Base-by-base conservation (phyloP, 2,113 vertebrate species). In the Limnothrissa miodon region DNA sequence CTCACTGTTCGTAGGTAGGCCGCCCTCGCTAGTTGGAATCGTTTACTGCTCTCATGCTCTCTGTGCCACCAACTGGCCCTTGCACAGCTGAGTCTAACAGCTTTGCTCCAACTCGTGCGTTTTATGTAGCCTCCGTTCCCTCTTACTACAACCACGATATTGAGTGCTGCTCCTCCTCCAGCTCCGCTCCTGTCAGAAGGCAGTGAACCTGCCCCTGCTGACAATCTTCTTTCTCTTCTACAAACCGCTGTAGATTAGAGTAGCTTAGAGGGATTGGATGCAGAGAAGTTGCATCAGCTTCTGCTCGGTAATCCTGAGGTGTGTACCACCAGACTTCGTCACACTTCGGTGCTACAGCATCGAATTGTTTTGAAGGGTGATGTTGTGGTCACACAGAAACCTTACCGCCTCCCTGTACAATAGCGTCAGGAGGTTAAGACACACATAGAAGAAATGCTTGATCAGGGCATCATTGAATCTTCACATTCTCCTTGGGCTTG, bases 371-470 rank as follows among this genome's bases (percentile, higher is more conserved):
- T 53, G 17, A 53, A 53, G 23, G 51, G 51, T 53, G 51, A 53
- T 23, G 51, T 13, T 53, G 51, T 53, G 5, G 51, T 53, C 17
- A 53, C 51, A 21, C 51, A 53, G 21, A 53, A 53, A 5, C 51
- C 21, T 4, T 53, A 53, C 51, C 51, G 29, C 78, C 39, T 81
- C 46, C 53, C 48, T 39, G 80, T 53, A 39, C 80, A 80, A 25
- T 53, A 81, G n/a, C 48, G 53, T 19, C 1, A 81, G 53, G 39
- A 39, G 9, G 80, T 81, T 23, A 81, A 51, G 25, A 33, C 25
- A 1, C 79, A 81, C 48, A 81, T 81, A 36, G 80, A 81, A 1
- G 48, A 81, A 21, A 81, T 81, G 80, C 46, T 81, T 39, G 5
- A 1, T 11, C 33, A 23, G 39, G 46, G 53, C 17, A 81, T 81